These are phyloP conservation scores for Lepidurus couesii DNA, from an alignment of 1,140 invertebrate species.

Conservation along the genomic window DNA sequence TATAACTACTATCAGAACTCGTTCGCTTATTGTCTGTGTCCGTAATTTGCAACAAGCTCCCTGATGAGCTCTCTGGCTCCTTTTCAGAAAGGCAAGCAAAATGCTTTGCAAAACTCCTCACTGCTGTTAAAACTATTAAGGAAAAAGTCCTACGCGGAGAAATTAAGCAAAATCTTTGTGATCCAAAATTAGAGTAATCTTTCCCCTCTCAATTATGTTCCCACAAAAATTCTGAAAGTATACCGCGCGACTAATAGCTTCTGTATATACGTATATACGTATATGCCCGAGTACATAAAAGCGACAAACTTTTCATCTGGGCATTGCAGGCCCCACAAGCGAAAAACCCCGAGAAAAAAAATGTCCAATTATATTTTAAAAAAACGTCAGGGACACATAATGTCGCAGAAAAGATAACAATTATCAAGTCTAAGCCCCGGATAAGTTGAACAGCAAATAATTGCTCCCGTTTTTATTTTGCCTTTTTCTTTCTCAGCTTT, in stretches of 20 bases:
- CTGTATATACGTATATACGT: background rate
- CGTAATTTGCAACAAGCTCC: background rate
- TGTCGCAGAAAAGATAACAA: background rate
- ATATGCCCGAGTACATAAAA: background rate
- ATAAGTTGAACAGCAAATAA: background rate
- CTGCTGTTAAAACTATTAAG: background rate
- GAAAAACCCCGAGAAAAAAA: background rate
- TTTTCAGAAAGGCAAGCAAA: background rate
- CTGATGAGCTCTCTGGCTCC: background rate
- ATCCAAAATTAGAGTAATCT: background rate
- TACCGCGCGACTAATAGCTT: background rate
- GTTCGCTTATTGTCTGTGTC: background rate
- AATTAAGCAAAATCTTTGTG: background rate
- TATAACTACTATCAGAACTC: background rate
- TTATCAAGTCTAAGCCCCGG: too few species aligned
- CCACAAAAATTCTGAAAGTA: background rate
- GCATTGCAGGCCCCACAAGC: background rate
- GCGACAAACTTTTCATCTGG: background rate
- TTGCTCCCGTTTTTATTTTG: background rate
- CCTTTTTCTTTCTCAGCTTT: background rate
- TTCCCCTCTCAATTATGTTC: slow-evolving; percentile 2
- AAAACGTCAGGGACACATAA: background rate
- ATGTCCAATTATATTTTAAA: background rate
- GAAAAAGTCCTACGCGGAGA: background rate
- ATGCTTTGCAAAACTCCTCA: background rate